A percentile compares a stretch with the other conserved stretches of the same genome.
Conservation (phyloP, 2,797 vertebrate genomes). For the Pseudochromis fuscus region DNA sequence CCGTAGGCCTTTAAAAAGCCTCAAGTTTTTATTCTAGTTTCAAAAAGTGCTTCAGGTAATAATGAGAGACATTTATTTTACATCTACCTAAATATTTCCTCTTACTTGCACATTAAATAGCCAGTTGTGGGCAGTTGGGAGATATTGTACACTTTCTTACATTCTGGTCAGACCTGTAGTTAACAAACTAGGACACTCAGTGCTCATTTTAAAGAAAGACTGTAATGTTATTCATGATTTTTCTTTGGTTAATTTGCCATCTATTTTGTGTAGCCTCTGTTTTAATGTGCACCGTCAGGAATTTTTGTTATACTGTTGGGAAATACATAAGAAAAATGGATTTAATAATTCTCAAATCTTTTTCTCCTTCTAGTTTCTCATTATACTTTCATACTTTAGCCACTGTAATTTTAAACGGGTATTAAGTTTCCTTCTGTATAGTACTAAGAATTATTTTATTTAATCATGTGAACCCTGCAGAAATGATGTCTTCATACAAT, state of each 20-base stretch:
- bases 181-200: not conserved
- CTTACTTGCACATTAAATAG: too few species aligned
- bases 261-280: not conserved
- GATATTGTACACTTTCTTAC: not conserved
- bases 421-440: too few species aligned
- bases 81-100: too few species aligned
- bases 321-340: not conserved
- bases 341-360: not conserved
- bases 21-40: too few species aligned
- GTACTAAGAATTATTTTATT: not conserved
- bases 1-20: not conserved
- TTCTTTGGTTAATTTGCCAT: not conserved
- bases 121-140: not conserved
- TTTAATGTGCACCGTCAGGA: not conserved
- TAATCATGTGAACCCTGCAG: not conserved
- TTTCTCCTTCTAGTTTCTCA: not conserved
- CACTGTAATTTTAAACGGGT: too few species aligned
- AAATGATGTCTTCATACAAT: not conserved
- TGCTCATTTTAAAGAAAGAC: not conserved
- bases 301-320: not conserved
- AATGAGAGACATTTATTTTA: too few species aligned
- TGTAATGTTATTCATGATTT: too few species aligned
- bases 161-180: not conserved
- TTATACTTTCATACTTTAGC: not conserved
- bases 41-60: too few species aligned